Evolutionary conservation across 2,888 invertebrate species (phyloP), one percentile per base, ranked within the genome.

Genomic region (Drosophila paranaensis): DNA sequence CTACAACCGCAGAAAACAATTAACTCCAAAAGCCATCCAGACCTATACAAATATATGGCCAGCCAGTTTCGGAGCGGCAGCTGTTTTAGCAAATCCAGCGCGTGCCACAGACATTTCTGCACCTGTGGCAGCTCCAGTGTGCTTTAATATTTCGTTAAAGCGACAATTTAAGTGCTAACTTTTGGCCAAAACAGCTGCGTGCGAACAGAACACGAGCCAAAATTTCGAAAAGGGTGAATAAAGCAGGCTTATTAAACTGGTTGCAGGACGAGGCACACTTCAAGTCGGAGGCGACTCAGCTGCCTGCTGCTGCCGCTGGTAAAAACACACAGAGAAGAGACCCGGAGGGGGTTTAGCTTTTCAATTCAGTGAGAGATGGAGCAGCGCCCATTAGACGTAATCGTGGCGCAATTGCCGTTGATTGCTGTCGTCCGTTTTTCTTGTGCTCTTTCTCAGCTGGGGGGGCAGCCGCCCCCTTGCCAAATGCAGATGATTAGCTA

Each of bases 351-450:
- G 64, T 42, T 64, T 55, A 57, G 67, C 62, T 45, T 77, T 80
- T 71, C 70, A 80, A 75, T 53, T 74, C 57, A 46, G 33, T 62
- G 51, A 16, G 62, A 70, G 80, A 72, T 69, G 60, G 54, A 48
- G 61, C 51, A 68, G 60, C 63, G 45, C 62, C 74, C 86, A 89
- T 89, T 88, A 87, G 88, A 74, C 76, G 66, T 82, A 87, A 89
- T 87, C 81, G 86, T 81, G 77, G 74, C 62, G 68, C 88, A 87
- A 87, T 88, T 87, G 87, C 77, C 79, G 77, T 82, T 85, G 86
- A 86, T 89, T 89, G 82, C 58, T 71, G 77, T 83, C 81, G 79
- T 87, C 75, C 74, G 71, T 71, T 70, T 54, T 61, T 64, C 60
- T 69, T 64, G 53, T 58, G 53, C 63, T 69, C 58, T 54, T 68